Conservation (phyloP, 2,888 invertebrate species). For the Agonum fuliginosum region DNA sequence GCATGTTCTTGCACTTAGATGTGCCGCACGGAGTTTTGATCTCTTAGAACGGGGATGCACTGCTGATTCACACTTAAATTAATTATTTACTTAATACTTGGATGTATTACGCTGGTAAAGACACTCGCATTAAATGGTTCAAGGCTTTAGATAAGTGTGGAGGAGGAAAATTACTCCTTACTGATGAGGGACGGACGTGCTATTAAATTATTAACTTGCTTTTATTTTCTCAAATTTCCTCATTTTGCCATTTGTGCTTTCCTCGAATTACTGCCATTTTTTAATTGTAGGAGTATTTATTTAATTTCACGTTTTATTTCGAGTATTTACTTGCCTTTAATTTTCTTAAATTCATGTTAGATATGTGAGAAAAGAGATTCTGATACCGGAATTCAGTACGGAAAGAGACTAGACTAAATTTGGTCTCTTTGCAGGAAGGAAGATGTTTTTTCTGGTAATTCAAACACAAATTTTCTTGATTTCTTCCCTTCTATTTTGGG, state of each 20-base stretch:
- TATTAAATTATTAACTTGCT: conserved; percentile 18
- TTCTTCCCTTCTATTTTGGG: too few species aligned
- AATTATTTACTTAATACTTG: conserved; percentile 52
- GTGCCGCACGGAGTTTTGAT: conserved; percentile 21
- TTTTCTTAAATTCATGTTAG: too few species aligned
- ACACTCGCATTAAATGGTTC: not conserved
- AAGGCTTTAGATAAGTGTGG: not conserved
- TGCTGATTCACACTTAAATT: conserved; percentile 54
- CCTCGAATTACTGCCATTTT: not conserved
- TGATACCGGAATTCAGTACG: too few species aligned
- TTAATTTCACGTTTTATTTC: too few species aligned
- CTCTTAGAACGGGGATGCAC: conserved; percentile 24
- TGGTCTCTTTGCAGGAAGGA: too few species aligned
- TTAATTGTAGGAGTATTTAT: too few species aligned
- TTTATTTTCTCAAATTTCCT: conserved; percentile 23
- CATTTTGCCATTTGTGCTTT: not conserved
- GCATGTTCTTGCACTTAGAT: conserved; percentile 41
- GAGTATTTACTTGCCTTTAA: too few species aligned
- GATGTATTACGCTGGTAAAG: conserved; percentile 25
- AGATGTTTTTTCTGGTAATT: too few species aligned
- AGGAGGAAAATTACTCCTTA: conserved; percentile 1
- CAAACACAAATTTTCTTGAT: too few species aligned
- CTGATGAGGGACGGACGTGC: conserved; percentile 1
- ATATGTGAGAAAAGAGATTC: too few species aligned
- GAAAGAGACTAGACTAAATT: too few species aligned